These are phyloP conservation scores for Hypolimnas misippus DNA, from an alignment of 2,888 invertebrate genomes.

Conservation along the genomic window DNA sequence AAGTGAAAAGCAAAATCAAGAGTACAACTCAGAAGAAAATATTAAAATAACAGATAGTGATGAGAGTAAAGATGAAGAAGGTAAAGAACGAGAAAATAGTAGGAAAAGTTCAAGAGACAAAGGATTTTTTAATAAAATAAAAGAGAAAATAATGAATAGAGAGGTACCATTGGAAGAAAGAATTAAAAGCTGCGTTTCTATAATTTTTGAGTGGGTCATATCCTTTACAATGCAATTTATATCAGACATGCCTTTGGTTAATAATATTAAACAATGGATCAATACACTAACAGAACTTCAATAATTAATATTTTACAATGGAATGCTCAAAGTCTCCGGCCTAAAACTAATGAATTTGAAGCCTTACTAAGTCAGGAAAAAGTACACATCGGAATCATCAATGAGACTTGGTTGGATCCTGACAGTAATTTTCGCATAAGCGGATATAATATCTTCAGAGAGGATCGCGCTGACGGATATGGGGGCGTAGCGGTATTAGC, in stretches of 20 bases:
- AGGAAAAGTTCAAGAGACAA: constrained; percentile 4
- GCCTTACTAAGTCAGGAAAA: constrained; percentile 25
- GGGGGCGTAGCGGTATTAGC: constrained; percentile 41
- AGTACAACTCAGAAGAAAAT: constrained; percentile 5
- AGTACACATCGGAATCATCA: constrained; percentile 31
- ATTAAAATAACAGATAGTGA: constrained; percentile 9
- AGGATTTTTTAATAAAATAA: neutral
- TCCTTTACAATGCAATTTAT: no score
- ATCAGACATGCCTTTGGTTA: no score
- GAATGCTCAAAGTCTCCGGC: constrained; percentile 10
- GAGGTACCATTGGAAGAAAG: neutral
- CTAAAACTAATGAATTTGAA: constrained; percentile 19
- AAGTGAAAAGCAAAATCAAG: neutral
- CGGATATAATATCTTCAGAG: constrained; percentile 32
- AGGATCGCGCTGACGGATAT: constrained; percentile 29
- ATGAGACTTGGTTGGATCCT: constrained; percentile 37
- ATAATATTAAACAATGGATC: no score
- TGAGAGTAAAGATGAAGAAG: constrained; percentile 11
- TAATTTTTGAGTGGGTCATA: no score
- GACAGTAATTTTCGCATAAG: constrained; percentile 13
- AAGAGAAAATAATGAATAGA: neutral
- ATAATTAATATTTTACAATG: neutral
- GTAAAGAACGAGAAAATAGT: neutral
- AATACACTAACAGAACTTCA: no score
- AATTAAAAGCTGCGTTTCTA: neutral